Percentiles rank a stretch among this genome's conserved stretches.
Conservation (phyloP, 2,888 invertebrate genomes). For the Lasiommata megera region DNA sequence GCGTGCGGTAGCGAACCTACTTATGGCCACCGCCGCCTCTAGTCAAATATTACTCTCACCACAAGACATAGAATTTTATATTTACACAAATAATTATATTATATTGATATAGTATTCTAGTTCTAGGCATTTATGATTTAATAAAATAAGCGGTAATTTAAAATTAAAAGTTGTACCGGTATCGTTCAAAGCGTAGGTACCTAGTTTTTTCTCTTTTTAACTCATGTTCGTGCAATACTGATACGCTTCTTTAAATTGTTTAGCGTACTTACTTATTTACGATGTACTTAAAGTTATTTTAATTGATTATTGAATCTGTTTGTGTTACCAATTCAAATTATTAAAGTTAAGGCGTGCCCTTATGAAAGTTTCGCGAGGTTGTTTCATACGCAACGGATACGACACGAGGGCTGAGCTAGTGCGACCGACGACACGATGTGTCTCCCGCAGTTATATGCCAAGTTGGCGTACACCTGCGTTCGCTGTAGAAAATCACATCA, state of each 20-base stretch:
- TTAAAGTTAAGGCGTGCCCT: slow-evolving; percentile 19
- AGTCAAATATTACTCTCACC: slow-evolving; percentile 80
- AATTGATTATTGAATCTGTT: slow-evolving; percentile 45
- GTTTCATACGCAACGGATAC: slow-evolving; percentile 30
- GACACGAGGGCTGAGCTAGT: not conserved
- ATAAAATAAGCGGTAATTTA: slow-evolving; percentile 57
- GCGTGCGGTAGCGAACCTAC: slow-evolving; percentile 41
- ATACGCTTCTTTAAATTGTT: slow-evolving; percentile 73
- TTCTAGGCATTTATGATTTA: slow-evolving; percentile 79
- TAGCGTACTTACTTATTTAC: slow-evolving; percentile 55
- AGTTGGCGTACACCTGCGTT: too few relatives aligned
- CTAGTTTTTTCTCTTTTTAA: slow-evolving; percentile 61
- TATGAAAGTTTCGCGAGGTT: slow-evolving; percentile 9
- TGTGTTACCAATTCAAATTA: slow-evolving; percentile 53
- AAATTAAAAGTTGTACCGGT: slow-evolving; percentile 40
- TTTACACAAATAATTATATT: slow-evolving; percentile 81
- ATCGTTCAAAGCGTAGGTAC: slow-evolving; percentile 42
- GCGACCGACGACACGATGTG: not conserved
- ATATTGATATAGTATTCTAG: slow-evolving; percentile 82
- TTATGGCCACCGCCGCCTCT: slow-evolving; percentile 67
- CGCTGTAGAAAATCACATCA: too few relatives aligned
- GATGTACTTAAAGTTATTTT: slow-evolving; percentile 32
- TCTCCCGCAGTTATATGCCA: too few relatives aligned
- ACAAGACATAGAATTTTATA: slow-evolving; percentile 81
- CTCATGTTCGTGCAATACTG: slow-evolving; percentile 75